Evolutionary conservation across 2,888 invertebrate genomes (phyloP).

Genomic region (Cactoblastis cactorum): DNA sequence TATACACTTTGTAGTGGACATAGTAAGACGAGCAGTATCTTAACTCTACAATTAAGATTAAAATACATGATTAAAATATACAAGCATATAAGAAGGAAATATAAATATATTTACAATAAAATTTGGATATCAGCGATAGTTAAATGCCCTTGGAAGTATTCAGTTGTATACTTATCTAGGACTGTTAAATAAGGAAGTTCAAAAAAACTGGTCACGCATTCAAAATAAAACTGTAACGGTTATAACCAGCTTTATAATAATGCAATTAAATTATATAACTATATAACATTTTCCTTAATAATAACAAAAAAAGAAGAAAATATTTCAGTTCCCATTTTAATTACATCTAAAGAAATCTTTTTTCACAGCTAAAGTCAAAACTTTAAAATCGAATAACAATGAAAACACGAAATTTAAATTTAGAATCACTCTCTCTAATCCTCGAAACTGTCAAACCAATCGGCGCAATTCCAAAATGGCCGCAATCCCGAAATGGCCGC

Average conservation of each 20-base stretch:
- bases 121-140: neutral
- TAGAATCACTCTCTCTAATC: conserved; percentile 16
- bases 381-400: neutral
- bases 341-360: neutral
- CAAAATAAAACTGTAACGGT: neutral
- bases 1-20: neutral
- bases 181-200: neutral
- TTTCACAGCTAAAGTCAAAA: neutral
- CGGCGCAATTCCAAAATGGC: conserved; percentile 36
- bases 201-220: neutral
- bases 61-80: conserved; percentile 10
- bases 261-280: neutral
- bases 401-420: conserved; percentile 12
- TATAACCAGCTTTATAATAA: neutral
- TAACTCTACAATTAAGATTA: neutral
- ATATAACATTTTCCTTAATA: neutral
- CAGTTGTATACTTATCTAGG: neutral
- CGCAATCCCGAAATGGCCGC: conserved; percentile 26
- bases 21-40: neutral
- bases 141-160: conserved; percentile 11
- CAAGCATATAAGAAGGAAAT: neutral
- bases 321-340: neutral
- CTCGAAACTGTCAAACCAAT: conserved; percentile 23
- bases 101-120: conserved; percentile 11
- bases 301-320: neutral